Evolutionary conservation across 2,797 vertebrate genomes (phyloP).

Genomic region (Enteromius afrohamiltoni): DNA sequence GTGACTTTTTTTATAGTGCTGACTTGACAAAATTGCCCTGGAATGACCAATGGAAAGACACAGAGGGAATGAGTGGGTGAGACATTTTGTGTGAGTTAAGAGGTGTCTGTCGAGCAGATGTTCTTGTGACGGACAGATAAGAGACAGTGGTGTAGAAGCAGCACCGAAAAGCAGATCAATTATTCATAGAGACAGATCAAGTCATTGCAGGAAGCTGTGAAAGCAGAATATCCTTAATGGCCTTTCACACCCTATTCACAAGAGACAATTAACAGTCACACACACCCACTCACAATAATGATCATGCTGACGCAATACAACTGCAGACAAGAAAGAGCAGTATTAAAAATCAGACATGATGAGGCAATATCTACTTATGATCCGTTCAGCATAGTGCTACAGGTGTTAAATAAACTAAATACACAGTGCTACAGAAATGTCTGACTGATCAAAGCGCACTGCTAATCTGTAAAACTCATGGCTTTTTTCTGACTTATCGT

Average conservation of each 20-base stretch:
- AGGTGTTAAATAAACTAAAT: not conserved
- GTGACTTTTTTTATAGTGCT: too few species aligned
- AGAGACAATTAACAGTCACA: slow-evolving; percentile 21
- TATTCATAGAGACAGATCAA: slow-evolving; percentile 61
- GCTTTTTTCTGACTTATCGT: not conserved
- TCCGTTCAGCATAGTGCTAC: not conserved
- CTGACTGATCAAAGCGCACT: not conserved
- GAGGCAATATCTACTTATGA: too few species aligned
- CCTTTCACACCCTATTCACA: slow-evolving; percentile 28
- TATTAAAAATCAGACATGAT: not conserved
- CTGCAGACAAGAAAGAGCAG: not conserved
- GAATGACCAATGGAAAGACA: slow-evolving; percentile 64
- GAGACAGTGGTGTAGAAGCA: slow-evolving; percentile 42
- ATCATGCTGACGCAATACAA: slow-evolving; percentile 27
- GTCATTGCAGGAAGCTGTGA: slow-evolving; percentile 60
- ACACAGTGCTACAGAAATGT: not conserved
- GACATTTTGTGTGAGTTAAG: slow-evolving; percentile 33
- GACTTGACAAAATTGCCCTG: too few species aligned
- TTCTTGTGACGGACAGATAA: slow-evolving; percentile 45
- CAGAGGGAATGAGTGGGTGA: slow-evolving; percentile 50
- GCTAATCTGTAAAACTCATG: not conserved
- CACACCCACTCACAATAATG: slow-evolving; percentile 9
- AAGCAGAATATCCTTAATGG: slow-evolving; percentile 51
- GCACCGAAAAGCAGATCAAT: slow-evolving; percentile 56
- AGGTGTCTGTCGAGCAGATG: slow-evolving; percentile 54